Evolutionary conservation across 2,888 invertebrate species (phyloP).

Genomic region (Cataglyphis altisquamis): DNA sequence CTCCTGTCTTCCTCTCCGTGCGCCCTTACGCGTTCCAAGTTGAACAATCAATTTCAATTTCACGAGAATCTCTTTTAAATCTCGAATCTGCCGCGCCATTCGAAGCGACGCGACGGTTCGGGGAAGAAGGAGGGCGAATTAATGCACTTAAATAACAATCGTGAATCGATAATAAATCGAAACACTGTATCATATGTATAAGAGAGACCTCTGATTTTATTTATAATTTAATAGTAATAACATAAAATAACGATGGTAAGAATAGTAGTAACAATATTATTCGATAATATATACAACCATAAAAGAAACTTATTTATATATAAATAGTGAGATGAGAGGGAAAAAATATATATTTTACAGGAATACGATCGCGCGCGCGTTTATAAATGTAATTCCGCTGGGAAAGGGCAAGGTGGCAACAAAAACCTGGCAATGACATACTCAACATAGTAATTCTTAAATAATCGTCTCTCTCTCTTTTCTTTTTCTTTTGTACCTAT

Average conservation of each 20-base stretch:
- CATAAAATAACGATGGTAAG: slow-evolving; percentile 33
- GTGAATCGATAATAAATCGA: slow-evolving; percentile 29
- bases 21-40: slow-evolving; percentile 58
- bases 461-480: neutral
- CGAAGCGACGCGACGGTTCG: neutral
- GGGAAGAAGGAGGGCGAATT: slow-evolving; percentile 4
- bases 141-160: neutral
- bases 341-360: slow-evolving; percentile 75
- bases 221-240: slow-evolving; percentile 71
- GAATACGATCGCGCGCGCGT: slow-evolving; percentile 48
- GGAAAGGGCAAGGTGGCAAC: neutral
- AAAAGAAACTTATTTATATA: slow-evolving; percentile 52
- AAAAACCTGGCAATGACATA: neutral
- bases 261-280: slow-evolving; percentile 60
- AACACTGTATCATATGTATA: neutral
- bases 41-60: slow-evolving; percentile 75
- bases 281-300: slow-evolving; percentile 4
- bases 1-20: neutral
- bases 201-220: slow-evolving; percentile 73
- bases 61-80: slow-evolving; percentile 77
- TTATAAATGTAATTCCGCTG: slow-evolving; percentile 39
- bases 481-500: neutral
- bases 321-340: slow-evolving; percentile 63
- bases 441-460: neutral
- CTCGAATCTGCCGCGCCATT: slow-evolving; percentile 62